These are phyloP conservation scores for Conger conger DNA, from an alignment of 2,113 vertebrate genomes.

Conservation along the genomic window DNA sequence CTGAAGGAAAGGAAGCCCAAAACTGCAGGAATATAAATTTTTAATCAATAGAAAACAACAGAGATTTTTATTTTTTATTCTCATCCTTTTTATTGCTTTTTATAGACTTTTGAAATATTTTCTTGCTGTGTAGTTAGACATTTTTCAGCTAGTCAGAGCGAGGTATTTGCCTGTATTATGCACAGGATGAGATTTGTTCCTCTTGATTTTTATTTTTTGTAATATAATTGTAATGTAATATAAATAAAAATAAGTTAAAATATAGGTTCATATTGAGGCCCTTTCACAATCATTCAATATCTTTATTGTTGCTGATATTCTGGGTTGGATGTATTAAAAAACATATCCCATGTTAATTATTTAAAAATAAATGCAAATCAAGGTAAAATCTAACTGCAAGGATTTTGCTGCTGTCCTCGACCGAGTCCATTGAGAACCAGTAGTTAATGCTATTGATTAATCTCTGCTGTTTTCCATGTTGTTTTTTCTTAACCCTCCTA, in stretches of 20 bases:
- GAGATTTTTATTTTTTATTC: background rate
- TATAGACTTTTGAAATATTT: background rate
- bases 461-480: constrained; percentile 31
- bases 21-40: background rate
- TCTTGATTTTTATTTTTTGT: constrained; percentile 28
- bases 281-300: background rate
- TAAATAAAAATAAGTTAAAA: no score
- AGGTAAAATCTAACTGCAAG: background rate
- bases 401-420: constrained; percentile 1
- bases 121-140: background rate
- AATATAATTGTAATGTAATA: no score
- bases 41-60: background rate
- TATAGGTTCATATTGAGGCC: no score
- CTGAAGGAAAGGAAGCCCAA: background rate
- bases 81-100: background rate
- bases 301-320: background rate
- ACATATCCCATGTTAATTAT: constrained; percentile 7
- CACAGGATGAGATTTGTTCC: no score
- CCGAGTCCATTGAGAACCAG: background rate
- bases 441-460: constrained; percentile 35
- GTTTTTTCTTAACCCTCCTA: no score
- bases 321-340: background rate
- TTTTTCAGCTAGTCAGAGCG: background rate
- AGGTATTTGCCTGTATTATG: background rate
- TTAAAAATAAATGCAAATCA: background rate